Conservation (phyloP, 2,888 invertebrate species). For the Andrena bucephala region DNA sequence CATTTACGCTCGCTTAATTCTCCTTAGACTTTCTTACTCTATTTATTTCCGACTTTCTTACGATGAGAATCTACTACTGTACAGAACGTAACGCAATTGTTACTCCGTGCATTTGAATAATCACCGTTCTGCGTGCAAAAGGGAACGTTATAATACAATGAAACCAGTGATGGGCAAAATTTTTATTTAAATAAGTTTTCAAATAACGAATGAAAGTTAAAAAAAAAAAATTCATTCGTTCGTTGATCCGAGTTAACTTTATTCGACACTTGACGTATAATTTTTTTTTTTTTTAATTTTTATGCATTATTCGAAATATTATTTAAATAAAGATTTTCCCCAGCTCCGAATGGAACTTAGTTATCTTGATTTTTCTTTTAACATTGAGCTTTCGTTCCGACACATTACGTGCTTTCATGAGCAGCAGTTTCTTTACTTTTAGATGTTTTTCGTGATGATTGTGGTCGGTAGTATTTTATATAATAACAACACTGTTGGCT, state of each 20-base stretch:
- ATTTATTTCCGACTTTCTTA: slow-evolving; percentile 11
- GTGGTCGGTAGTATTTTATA: slow-evolving; percentile 81
- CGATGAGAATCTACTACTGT: slow-evolving; percentile 6
- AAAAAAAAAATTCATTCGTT: too few relatives aligned
- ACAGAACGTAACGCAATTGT: slow-evolving; percentile 20
- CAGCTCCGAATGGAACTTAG: slow-evolving; percentile 11
- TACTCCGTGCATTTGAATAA: slow-evolving; percentile 12
- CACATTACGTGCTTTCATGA: slow-evolving; percentile 62
- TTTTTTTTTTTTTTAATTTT: too few relatives aligned
- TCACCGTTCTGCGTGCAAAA: slow-evolving; percentile 5
- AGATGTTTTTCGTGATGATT: slow-evolving; percentile 82
- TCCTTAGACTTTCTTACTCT: slow-evolving; percentile 1
- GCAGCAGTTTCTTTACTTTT: slow-evolving; percentile 77
- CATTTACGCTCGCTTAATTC: neutral
- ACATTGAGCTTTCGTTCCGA: slow-evolving; percentile 36
- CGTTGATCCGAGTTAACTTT: too few relatives aligned
- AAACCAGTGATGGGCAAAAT: neutral
- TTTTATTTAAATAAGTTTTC: too few relatives aligned
- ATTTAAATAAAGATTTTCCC: too few relatives aligned
- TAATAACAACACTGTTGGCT: slow-evolving; percentile 80
- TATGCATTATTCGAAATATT: too few relatives aligned
- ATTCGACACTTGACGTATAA: too few relatives aligned
- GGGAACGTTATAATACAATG: neutral
- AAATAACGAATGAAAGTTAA: too few relatives aligned
- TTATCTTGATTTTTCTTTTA: slow-evolving; percentile 6